A percentile compares a stretch with the other conserved stretches of the same genome.
Evolutionary conservation across 2,113 vertebrate genomes (phyloP).

Genomic region (Gymnogyps californianus): DNA sequence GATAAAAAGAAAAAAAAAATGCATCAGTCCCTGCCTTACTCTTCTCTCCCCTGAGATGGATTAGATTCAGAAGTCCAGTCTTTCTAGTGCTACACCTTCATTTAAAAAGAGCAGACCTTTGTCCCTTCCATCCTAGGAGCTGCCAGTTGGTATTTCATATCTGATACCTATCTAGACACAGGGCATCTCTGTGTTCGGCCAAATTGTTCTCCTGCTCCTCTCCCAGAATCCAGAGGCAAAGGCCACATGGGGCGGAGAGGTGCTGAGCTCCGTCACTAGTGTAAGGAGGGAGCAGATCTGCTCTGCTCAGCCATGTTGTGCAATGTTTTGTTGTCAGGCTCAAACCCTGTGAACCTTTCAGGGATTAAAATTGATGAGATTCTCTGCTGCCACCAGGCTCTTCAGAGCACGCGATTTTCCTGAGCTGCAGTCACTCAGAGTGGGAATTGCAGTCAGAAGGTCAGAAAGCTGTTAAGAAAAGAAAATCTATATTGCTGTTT

Average conservation of each 20-base stretch:
- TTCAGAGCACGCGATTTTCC: constrained; percentile 18
- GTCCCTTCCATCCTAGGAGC: neutral
- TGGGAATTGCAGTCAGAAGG: constrained; percentile 52
- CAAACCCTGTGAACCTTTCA: neutral
- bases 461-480: constrained; percentile 43
- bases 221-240: neutral
- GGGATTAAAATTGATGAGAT: constrained; percentile 55
- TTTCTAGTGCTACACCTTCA: neutral
- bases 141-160: neutral
- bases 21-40: neutral
- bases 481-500: constrained; percentile 3
- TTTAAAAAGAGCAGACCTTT: neutral
- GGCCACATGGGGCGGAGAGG: neutral
- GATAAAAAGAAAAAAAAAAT: neutral
- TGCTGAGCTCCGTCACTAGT: neutral
- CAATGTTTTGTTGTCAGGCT: neutral
- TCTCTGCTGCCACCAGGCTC: constrained; percentile 12
- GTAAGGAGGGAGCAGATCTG: neutral
- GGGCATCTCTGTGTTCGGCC: neutral
- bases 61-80: neutral
- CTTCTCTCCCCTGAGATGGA: neutral
- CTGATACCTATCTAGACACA: neutral
- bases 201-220: neutral
- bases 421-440: constrained; percentile 19
- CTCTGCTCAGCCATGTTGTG: neutral